Evolutionary conservation across 2,797 vertebrate species (phyloP).

Genomic region (Poliocrania exsul): DNA sequence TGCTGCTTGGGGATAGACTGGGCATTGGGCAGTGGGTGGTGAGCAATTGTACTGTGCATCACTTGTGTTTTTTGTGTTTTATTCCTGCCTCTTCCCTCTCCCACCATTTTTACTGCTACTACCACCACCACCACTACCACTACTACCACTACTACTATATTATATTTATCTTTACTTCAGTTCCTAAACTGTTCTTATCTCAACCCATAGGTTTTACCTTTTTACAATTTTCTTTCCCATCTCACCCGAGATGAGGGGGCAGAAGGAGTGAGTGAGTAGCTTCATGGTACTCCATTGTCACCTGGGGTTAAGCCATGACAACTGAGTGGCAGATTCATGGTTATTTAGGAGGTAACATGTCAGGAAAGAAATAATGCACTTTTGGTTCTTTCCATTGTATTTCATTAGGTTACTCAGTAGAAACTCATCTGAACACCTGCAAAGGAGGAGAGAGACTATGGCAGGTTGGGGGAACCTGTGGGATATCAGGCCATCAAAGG

Average conservation of each 20-base stretch:
- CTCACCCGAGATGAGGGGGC: neutral
- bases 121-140: no score
- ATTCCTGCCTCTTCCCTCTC: neutral
- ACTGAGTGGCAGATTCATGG: neutral
- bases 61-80: neutral
- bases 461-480: accelerated
- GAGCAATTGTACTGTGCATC: neutral
- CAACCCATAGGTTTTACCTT: neutral
- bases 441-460: neutral
- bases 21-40: neutral
- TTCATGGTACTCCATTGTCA: neutral
- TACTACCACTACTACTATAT: neutral
- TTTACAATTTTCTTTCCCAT: neutral
- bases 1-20: neutral
- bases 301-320: neutral
- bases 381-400: neutral
- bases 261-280: neutral
- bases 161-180: neutral
- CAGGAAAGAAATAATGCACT: neutral
- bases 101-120: neutral
- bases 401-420: neutral
- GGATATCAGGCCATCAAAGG: neutral
- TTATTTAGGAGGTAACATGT: neutral
- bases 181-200: neutral
- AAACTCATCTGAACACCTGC: neutral